Evolutionary conservation across 2,888 invertebrate species (phyloP), one percentile per base, ranked within the genome.

Genomic region (Trilocha varians): DNA sequence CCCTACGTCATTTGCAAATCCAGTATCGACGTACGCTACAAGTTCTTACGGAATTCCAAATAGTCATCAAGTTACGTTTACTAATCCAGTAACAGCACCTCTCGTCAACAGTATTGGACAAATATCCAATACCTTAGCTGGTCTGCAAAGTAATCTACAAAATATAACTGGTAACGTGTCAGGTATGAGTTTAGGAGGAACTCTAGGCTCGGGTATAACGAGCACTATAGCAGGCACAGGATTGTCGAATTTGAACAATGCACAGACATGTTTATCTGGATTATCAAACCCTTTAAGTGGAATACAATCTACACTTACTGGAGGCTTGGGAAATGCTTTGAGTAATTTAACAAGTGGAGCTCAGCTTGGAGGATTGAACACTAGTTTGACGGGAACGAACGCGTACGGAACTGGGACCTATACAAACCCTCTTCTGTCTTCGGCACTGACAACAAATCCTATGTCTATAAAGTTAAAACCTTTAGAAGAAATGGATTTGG

Each of bases 401-500:
- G 73, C 62, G 16, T 86, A 84, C 49, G 84, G 80, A 39, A 74
- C 77, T 16, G 66, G 82, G 35, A 90, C 90, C 3, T 92, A 91
- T 58, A 89, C 91, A 45, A 91, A 91, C 62, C 91, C 91, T 13
- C 71, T 91, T 47, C 78, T 87, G 53, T 76, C 88, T 53, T 66
- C 88, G 69, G 78, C 88, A 62, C 71, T 91, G 70, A 83, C 89
- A 74, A 74, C 86, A 40, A 85, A 84, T 79, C 76, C 72, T 18
- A 89, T 89, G 87, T 88, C 86, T 50, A 88, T 88, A 57, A 92
- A 92, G 73, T 78, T 91, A 72, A 92, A 92, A 73, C 89, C 91
- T 47, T 79, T 91, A 68, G 92, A 92, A 56, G 92, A 92, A 66
- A 89, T 91, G 48, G 92, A 92, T 57, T 83, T 91, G 49, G 90